Conservation (phyloP, 2,113 vertebrate species). For the Serinus canaria region DNA sequence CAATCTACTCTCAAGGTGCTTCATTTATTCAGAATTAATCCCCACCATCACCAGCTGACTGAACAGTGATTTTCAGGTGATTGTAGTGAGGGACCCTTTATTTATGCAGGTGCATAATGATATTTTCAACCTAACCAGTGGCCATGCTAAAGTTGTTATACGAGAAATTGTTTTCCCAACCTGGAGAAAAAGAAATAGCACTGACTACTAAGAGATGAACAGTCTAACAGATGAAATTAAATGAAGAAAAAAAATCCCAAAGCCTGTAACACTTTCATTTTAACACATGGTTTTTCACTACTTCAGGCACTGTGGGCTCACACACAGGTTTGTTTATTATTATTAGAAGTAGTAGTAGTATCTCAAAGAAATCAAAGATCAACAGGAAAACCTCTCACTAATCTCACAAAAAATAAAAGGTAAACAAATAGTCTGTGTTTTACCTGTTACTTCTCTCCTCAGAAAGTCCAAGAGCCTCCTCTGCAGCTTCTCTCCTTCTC, state of each 20-base stretch:
- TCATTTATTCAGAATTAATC: not conserved
- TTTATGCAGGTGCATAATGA: not conserved
- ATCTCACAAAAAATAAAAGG: not conserved
- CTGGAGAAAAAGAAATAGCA: not conserved
- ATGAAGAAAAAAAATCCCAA: not conserved
- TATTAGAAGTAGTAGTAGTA: not conserved
- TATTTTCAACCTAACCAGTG: not conserved
- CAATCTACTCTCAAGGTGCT: not conserved
- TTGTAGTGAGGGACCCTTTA: not conserved
- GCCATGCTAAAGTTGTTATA: not conserved
- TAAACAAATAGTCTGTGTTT: not conserved
- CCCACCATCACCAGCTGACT: not conserved
- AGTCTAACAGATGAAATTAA: not conserved
- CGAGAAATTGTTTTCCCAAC: not conserved
- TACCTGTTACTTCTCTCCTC: constrained; percentile 75
- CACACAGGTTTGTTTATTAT: not conserved
- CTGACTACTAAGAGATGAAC: not conserved
- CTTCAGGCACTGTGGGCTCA: not conserved
- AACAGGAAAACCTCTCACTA: not conserved
- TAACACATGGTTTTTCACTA: not conserved
- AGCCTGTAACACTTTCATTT: not conserved
- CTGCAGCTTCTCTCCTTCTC: constrained; percentile 76
- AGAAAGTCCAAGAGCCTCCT: constrained; percentile 80
- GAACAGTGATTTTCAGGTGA: not conserved
- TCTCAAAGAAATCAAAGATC: not conserved